These are phyloP conservation scores for Lanius ludovicianus DNA, from an alignment of 2,113 vertebrate genomes.

Conservation along the genomic window DNA sequence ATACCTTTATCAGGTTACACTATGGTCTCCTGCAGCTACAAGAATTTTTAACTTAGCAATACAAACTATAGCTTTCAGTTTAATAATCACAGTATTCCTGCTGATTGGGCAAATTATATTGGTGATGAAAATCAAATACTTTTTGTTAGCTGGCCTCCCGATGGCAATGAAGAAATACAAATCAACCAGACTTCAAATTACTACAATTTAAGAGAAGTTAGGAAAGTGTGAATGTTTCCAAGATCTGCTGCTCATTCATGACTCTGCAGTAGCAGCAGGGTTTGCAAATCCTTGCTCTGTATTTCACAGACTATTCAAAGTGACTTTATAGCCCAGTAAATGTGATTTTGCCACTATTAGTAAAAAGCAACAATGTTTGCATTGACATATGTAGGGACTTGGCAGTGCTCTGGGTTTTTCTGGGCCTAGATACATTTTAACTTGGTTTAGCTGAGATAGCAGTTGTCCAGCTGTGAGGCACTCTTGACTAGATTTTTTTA, in stretches of 20 bases:
- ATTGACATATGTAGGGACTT: neutral
- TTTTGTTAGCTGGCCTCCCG: neutral
- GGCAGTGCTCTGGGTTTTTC: neutral
- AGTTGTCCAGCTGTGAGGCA: neutral
- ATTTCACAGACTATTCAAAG: neutral
- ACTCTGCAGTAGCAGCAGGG: neutral
- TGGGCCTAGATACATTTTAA: neutral
- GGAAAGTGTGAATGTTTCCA: neutral
- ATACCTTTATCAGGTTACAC: neutral
- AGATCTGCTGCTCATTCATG: neutral
- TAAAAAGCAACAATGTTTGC: neutral
- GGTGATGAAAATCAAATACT: neutral
- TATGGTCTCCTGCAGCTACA: neutral
- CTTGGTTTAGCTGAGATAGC: neutral
- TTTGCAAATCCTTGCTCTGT: neutral
- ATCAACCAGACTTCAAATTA: neutral
- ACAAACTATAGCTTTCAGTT: neutral
- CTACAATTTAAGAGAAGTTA: neutral
- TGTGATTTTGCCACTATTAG: neutral
- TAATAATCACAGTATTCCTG: conserved; percentile 4
- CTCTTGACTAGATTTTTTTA: neutral
- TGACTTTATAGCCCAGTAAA: neutral
- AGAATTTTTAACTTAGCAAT: conserved; percentile 6
- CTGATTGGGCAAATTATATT: neutral
- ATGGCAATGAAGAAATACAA: neutral